Evolutionary conservation across 2,113 vertebrate genomes (phyloP).

Genomic region (Coturnix japonica): DNA sequence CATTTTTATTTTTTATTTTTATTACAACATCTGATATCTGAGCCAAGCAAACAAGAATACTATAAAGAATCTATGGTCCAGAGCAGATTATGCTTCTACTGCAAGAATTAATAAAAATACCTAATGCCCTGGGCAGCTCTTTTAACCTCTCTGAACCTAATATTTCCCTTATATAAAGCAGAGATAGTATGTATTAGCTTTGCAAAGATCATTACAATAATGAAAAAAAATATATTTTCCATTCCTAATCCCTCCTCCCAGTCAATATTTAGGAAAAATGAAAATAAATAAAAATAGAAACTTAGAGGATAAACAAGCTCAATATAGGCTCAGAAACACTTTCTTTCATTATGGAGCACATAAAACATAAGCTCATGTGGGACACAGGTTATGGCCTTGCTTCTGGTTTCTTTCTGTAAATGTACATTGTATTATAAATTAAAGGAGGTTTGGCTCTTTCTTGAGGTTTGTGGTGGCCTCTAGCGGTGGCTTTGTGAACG

Average conservation of each 20-base stretch:
- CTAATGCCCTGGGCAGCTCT: not conserved
- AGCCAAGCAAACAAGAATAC: not conserved
- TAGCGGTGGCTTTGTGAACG: not conserved
- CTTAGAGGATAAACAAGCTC: not conserved
- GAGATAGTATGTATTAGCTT: not conserved
- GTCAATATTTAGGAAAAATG: not conserved
- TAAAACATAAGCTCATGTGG: not conserved
- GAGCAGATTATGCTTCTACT: not conserved
- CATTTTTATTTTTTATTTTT: not conserved
- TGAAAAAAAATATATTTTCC: not conserved
- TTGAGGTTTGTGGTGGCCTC: slow-evolving; percentile 1
- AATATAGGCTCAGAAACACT: not conserved
- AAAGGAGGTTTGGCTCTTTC: not conserved
- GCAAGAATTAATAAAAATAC: not conserved
- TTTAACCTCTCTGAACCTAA: not conserved
- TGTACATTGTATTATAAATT: not conserved
- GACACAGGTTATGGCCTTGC: not conserved
- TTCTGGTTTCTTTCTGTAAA: not conserved
- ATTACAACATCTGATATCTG: not conserved
- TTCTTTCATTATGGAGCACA: not conserved
- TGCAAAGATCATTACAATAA: not conserved
- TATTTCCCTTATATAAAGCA: not conserved
- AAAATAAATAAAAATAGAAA: not conserved
- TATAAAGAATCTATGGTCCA: not conserved
- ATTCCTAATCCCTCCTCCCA: not conserved